Evolutionary conservation across 64 coral and sea anemone species (phyloP).

Genomic region (Stichodactyla helianthus): DNA sequence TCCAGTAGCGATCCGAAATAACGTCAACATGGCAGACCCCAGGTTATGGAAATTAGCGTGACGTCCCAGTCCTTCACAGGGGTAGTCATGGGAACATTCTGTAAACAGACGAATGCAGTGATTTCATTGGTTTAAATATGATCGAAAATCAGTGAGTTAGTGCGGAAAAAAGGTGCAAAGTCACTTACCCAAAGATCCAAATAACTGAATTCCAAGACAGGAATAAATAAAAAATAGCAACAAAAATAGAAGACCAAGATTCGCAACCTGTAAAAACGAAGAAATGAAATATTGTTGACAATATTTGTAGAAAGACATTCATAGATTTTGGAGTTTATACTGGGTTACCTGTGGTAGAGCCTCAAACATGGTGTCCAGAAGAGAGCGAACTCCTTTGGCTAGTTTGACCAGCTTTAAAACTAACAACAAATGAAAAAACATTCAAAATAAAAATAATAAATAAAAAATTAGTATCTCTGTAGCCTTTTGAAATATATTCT

Average conservation of each 20-base stretch:
- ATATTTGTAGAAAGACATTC: neutral
- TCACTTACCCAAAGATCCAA: constrained; percentile 82
- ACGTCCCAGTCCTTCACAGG: constrained; percentile 65
- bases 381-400: constrained; percentile 84
- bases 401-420: constrained; percentile 96
- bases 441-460: no score
- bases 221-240: constrained; percentile 96
- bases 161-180: neutral
- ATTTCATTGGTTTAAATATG: neutral
- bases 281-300: neutral
- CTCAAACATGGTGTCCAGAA: constrained; percentile 84
- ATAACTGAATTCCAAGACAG: constrained; percentile 92
- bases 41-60: constrained; percentile 88
- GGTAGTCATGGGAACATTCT: constrained; percentile 71
- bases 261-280: constrained; percentile 69
- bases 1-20: constrained; percentile 91
- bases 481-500: no score
- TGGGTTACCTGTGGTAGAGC: constrained; percentile 84
- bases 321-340: no score
- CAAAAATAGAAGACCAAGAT: constrained; percentile 84
- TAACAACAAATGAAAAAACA: constrained; percentile 23
- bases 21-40: constrained; percentile 84
- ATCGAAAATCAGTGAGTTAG: neutral
- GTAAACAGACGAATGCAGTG: neutral
- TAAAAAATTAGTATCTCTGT: no score